Percentiles rank a stretch among this genome's conserved stretches.
These are phyloP conservation scores for Cetoscarus ocellatus DNA, from an alignment of 2,797 vertebrate species.

Conservation along the genomic window DNA sequence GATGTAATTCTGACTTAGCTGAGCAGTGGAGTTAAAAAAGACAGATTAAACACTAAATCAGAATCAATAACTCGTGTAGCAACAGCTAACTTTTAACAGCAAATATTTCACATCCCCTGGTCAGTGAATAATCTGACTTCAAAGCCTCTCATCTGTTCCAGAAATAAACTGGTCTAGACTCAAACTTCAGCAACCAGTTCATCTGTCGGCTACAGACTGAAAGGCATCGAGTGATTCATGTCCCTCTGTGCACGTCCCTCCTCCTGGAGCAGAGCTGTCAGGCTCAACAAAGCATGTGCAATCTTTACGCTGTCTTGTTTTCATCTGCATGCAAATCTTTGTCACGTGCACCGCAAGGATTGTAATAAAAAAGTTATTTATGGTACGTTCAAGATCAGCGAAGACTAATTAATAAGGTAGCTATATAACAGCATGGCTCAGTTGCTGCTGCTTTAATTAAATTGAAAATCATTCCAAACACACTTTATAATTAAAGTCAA, in stretches of 20 bases:
- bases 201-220: constrained; percentile 39
- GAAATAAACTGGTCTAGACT: constrained; percentile 26
- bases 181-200: constrained; percentile 29
- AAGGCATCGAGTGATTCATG: constrained; percentile 49
- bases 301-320: constrained; percentile 22
- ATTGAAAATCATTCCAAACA: background rate
- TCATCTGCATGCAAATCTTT: constrained; percentile 16
- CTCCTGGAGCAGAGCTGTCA: constrained; percentile 33
- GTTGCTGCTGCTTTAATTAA: constrained; percentile 22
- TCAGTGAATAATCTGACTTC: constrained; percentile 12
- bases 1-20: too few relatives aligned
- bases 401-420: constrained; percentile 31
- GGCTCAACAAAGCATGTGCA: constrained; percentile 46
- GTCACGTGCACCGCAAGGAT: constrained; percentile 10
- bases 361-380: constrained; percentile 35
- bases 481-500: constrained; percentile 1
- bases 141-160: constrained; percentile 9
- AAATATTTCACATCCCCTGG: constrained; percentile 1
- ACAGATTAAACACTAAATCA: constrained; percentile 16
- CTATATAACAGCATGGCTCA: constrained; percentile 27
- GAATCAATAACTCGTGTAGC: constrained; percentile 22
- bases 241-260: constrained; percentile 38
- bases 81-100: background rate
- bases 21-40: constrained; percentile 4
- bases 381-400: constrained; percentile 21